These are phyloP conservation scores for Lucilia sericata DNA, from an alignment of 1,140 invertebrate genomes.

Conservation along the genomic window DNA sequence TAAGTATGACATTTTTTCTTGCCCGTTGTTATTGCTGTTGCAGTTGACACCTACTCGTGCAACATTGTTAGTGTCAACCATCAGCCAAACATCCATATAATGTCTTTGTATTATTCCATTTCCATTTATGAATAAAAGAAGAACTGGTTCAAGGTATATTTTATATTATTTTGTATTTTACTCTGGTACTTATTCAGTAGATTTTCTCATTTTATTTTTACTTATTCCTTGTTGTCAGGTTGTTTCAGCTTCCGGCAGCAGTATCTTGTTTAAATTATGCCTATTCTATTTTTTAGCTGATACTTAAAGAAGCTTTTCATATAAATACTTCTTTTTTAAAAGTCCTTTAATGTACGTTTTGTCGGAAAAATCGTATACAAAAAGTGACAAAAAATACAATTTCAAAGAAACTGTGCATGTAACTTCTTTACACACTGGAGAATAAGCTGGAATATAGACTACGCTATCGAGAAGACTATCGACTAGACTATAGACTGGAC, in stretches of 20 bases:
- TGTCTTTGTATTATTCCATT: not conserved
- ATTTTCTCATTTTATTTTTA: not conserved
- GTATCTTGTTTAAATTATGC: constrained; percentile 1
- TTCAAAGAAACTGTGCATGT: too few relatives aligned
- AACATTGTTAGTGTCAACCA: not conserved
- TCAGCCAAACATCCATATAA: not conserved
- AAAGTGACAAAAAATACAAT: too few relatives aligned
- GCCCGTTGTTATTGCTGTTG: not conserved
- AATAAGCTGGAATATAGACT: too few relatives aligned
- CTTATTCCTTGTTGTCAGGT: not conserved
- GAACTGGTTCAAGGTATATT: not conserved
- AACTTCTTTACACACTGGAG: too few relatives aligned
- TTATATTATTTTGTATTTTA: not conserved
- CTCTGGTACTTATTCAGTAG: not conserved
- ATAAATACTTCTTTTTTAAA: not conserved
- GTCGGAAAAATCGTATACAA: too few relatives aligned
- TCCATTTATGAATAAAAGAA: not conserved
- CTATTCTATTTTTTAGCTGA: not conserved
- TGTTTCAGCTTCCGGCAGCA: not conserved
- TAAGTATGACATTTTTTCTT: not conserved
- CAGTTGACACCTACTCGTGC: constrained; percentile 4
- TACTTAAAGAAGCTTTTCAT: not conserved
- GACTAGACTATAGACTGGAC: too few relatives aligned
- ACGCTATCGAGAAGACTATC: too few relatives aligned
- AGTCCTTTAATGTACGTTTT: too few relatives aligned